Evolutionary conservation across 2,797 vertebrate genomes (phyloP).

Genomic region (Echeneis naucrates): DNA sequence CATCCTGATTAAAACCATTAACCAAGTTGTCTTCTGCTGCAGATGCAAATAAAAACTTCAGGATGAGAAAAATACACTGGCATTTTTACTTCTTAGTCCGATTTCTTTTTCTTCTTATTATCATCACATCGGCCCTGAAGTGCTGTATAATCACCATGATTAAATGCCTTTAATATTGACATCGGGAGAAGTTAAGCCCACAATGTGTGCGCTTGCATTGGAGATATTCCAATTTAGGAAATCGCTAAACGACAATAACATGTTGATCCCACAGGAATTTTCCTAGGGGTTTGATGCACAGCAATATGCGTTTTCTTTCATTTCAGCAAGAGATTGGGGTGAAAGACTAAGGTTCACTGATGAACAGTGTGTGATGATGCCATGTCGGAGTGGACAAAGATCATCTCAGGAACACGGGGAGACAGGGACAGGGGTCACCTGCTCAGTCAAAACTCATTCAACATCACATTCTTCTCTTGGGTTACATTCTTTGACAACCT

Average conservation of each 20-base stretch:
- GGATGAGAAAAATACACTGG: conserved; percentile 16
- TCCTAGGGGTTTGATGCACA: neutral
- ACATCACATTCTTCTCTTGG: conserved; percentile 41
- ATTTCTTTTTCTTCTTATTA: neutral
- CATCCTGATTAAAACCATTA: conserved; percentile 79
- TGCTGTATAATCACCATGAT: neutral
- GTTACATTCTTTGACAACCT: conserved; percentile 56
- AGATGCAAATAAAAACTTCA: conserved; percentile 15
- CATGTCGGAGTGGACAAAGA: conserved; percentile 36
- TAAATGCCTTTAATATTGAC: conserved; percentile 9
- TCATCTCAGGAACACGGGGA: conserved; percentile 37
- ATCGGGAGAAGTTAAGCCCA: neutral
- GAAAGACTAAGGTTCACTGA: conserved; percentile 26
- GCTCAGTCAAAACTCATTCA: conserved; percentile 39
- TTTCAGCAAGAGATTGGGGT: neutral
- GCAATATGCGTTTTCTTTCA: neutral
- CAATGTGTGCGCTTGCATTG: neutral
- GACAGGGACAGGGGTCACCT: conserved; percentile 33
- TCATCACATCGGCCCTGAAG: neutral
- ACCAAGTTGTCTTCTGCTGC: conserved; percentile 51
- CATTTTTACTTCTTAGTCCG: conserved; percentile 11
- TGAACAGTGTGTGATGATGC: conserved; percentile 33
- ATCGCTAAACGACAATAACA: too few relatives aligned
- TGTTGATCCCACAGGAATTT: neutral
- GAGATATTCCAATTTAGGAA: neutral